Percentiles rank a stretch among this genome's conserved stretches.
Conservation (phyloP, 2,888 invertebrate genomes). For the Calliphora vomitoria region DNA sequence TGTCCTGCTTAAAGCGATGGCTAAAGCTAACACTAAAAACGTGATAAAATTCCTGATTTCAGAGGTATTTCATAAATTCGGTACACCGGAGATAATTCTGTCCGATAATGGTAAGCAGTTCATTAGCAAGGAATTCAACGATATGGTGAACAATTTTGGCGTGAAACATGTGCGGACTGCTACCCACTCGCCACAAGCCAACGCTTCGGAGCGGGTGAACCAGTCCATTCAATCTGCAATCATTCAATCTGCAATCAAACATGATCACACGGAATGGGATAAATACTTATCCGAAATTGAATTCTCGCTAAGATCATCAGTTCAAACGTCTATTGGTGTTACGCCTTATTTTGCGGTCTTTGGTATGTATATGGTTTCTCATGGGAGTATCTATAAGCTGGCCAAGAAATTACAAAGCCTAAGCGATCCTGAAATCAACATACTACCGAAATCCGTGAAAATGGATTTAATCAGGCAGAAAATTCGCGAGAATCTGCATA, state of each 20-base stretch:
- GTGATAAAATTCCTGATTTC: too few species aligned
- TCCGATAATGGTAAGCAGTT: background rate
- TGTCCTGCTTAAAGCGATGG: too few species aligned
- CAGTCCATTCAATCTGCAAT: conserved; percentile 78
- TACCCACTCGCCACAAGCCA: background rate
- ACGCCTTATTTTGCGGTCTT: conserved; percentile 62
- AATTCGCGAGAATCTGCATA: background rate
- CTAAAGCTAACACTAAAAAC: too few species aligned
- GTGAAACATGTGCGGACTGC: background rate
- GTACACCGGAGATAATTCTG: too few species aligned
- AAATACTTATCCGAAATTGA: conserved; percentile 60
- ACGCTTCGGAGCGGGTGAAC: conserved; percentile 79
- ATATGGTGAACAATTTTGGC: background rate
- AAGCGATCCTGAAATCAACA: background rate
- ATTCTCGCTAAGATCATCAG: conserved; percentile 44
- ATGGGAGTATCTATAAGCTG: conserved; percentile 38
- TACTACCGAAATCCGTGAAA: background rate
- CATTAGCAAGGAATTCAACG: background rate
- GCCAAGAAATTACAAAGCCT: background rate
- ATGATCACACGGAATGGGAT: conserved; percentile 69
- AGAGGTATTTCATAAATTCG: too few species aligned
- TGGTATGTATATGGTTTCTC: conserved; percentile 51
- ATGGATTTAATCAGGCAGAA: background rate
- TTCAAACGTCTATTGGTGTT: conserved; percentile 59
- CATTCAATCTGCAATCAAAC: too few species aligned